phyloP scores from a whole-genome alignment of 2,888 invertebrate genomes.

The Protodeltote pygarga region DNA sequence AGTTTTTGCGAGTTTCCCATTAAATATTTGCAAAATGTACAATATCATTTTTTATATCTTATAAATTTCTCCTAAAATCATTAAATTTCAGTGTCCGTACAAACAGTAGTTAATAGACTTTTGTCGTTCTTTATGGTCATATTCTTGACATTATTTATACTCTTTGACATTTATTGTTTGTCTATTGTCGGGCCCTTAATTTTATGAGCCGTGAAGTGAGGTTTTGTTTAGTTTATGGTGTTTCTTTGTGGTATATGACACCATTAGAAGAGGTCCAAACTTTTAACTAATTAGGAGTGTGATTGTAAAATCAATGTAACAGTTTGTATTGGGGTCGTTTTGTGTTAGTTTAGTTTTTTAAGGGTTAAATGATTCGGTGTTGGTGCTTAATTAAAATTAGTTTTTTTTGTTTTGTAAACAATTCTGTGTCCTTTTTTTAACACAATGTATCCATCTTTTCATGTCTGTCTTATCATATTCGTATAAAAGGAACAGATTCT shows the following conservation, averaged over 20 bases:
- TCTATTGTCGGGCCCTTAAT: slow-evolving; percentile 52
- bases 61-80: slow-evolving; percentile 16
- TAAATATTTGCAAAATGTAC: too few relatives aligned
- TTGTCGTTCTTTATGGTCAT: slow-evolving; percentile 47
- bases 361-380: too few relatives aligned
- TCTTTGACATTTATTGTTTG: slow-evolving; percentile 69
- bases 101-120: slow-evolving; percentile 56
- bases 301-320: slow-evolving; percentile 36
- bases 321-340: slow-evolving; percentile 30
- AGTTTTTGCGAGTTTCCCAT: too few relatives aligned
- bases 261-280: slow-evolving; percentile 27
- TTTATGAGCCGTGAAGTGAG: slow-evolving; percentile 67
- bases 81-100: slow-evolving; percentile 19
- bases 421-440: too few relatives aligned
- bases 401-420: neutral
- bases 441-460: too few relatives aligned
- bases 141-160: slow-evolving; percentile 53
- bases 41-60: too few relatives aligned
- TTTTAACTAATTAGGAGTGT: slow-evolving; percentile 36
- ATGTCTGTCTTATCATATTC: too few relatives aligned
- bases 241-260: slow-evolving; percentile 32
- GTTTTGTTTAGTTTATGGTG: slow-evolving; percentile 34
- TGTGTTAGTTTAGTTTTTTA: slow-evolving; percentile 11
- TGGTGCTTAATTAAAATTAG: too few relatives aligned
- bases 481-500: too few relatives aligned